A percentile compares a stretch with the other conserved stretches of the same genome.
Evolutionary conservation across 2,888 invertebrate species (phyloP).

Genomic region (Panopea generosa): DNA sequence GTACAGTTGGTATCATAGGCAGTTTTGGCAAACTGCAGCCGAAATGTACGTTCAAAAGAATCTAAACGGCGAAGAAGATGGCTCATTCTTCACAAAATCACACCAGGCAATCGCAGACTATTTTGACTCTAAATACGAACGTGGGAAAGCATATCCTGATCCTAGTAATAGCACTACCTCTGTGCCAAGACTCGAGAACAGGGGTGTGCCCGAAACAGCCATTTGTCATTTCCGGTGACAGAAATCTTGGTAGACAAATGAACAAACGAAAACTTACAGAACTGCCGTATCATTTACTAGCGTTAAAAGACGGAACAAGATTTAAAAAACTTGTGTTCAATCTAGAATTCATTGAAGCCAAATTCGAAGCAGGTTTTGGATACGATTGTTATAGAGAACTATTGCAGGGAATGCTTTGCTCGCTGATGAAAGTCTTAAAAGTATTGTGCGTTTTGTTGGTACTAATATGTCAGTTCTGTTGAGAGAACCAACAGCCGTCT

Average conservation of each 20-base stretch:
- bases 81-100: slow-evolving; percentile 51
- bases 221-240: slow-evolving; percentile 54
- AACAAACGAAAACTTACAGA: slow-evolving; percentile 79
- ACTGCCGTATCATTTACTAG: slow-evolving; percentile 76
- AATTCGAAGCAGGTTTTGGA: slow-evolving; percentile 39
- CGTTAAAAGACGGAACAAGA: slow-evolving; percentile 87
- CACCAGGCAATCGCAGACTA: slow-evolving; percentile 77
- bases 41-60: slow-evolving; percentile 66
- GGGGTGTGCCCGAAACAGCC: too few species aligned
- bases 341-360: slow-evolving; percentile 27
- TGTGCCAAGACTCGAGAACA: too few species aligned
- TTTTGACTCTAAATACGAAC: slow-evolving; percentile 74
- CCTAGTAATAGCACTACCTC: too few species aligned
- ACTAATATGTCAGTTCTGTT: slow-evolving; percentile 24
- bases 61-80: slow-evolving; percentile 7
- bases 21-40: slow-evolving; percentile 71
- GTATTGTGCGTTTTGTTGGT: slow-evolving; percentile 34
- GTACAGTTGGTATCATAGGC: slow-evolving; percentile 76
- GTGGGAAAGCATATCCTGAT: too few species aligned
- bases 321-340: slow-evolving; percentile 12
- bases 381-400: slow-evolving; percentile 35
- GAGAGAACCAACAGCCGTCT: slow-evolving; percentile 32
- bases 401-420: slow-evolving; percentile 19
- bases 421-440: slow-evolving; percentile 6
- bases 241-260: slow-evolving; percentile 27